These are phyloP conservation scores for Rhinolophus sinicus DNA, from an alignment of 2,113 vertebrate species.

Conservation along the genomic window DNA sequence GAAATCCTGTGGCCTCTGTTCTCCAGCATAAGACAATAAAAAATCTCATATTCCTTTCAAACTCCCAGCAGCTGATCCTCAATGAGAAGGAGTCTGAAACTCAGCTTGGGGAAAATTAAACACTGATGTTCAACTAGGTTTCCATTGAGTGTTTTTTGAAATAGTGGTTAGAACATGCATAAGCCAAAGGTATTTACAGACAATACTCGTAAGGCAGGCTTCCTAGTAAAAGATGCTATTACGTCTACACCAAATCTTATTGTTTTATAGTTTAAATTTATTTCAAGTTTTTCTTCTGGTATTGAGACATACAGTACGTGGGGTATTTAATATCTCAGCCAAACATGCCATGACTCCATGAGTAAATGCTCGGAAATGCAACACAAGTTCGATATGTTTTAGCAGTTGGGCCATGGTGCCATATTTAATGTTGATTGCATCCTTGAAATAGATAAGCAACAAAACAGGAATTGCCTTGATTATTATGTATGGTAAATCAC, in stretches of 20 bases:
- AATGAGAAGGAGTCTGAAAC: slow-evolving; percentile 62
- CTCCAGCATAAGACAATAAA: slow-evolving; percentile 74
- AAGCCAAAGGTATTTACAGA: slow-evolving; percentile 43
- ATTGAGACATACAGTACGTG: neutral
- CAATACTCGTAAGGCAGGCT: neutral
- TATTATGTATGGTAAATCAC: neutral
- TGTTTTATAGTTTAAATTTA: slow-evolving; percentile 56
- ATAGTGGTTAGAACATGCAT: neutral
- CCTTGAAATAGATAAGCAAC: slow-evolving; percentile 18
- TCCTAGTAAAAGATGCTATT: slow-evolving; percentile 39
- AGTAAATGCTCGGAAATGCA: neutral
- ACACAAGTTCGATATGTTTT: neutral
- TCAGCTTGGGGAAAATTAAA: slow-evolving; percentile 77
- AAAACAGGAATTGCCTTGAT: neutral
- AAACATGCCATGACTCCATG: neutral
- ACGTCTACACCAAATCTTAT: neutral
- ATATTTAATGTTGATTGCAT: neutral
- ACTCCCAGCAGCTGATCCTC: slow-evolving; percentile 70
- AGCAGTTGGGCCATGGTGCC: neutral
- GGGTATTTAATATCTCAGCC: neutral
- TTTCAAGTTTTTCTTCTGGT: neutral
- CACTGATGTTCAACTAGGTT: neutral
- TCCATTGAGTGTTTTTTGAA: slow-evolving; percentile 58
- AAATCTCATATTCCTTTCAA: slow-evolving; percentile 77
- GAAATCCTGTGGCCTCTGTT: slow-evolving; percentile 52